Base-by-base conservation (phyloP, 53 echinoderm and acorn worm genomes). In the Astropecten irregularis region DNA sequence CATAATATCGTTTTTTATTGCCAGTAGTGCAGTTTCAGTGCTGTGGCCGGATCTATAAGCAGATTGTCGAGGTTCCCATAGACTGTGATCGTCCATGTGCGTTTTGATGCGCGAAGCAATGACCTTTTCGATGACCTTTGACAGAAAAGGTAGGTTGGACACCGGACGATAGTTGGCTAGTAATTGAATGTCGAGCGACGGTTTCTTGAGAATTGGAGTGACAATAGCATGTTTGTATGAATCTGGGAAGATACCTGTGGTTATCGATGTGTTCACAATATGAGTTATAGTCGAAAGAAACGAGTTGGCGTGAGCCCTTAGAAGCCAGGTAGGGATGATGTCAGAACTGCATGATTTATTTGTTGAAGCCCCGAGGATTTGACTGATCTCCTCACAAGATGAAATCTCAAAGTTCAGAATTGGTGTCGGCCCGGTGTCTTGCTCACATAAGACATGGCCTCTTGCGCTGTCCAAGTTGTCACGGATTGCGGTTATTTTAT, bases 191-290 rank as follows among this genome's bases (percentile, higher is more conserved):
- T 81, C 42, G 13, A 87, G 59, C 22, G 87, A 87, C 23, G 56
- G 69, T 61, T 87, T 87, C 49, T 87, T 87, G 35, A 81, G 79
- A 11, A 87, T 61, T 14, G 81, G 87, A 56, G 76, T 59, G 49
- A 87, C 58, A 20, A 69, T 31, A 35, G 87, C 87, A 60, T 81
- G 58, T 31, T 81, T 87, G 46, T 81, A 50, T 36, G 70, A 48
- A 35, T 69, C 35, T 22, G 81, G 87, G 30, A 87, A 87, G 10
- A 26, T 27, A 23, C 81, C 87, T 25, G 76, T 60, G 33, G 60
- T 23, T 26, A 82, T 36, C n/a, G 49, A 89, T 31, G 30, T 40
- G 42, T 87, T 87, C 19, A 87, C 40, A 32, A 81, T 79, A 4
- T 48, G n/a, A 31, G 88, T 88, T 14, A 82, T 88, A 16, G 40